Evolutionary conservation across 2,113 vertebrate genomes (phyloP).

Genomic region (Ahaetulla prasina): DNA sequence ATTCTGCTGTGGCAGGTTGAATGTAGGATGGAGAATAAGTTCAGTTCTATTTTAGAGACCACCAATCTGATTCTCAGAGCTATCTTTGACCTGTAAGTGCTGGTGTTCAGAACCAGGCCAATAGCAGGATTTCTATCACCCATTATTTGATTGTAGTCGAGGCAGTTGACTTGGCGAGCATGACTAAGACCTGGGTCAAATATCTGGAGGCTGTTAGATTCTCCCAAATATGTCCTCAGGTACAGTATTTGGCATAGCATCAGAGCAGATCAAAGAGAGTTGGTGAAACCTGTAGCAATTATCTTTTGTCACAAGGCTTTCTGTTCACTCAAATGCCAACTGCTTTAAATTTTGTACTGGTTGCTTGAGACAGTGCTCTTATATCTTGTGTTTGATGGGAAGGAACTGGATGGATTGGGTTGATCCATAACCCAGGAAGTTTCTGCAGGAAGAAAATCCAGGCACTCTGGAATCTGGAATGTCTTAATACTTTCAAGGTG

Average conservation of each 20-base stretch:
- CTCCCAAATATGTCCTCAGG: not conserved
- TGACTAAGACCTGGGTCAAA: not conserved
- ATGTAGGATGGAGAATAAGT: not conserved
- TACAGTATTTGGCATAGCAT: not conserved
- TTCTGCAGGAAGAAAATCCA: not conserved
- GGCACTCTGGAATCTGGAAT: not conserved
- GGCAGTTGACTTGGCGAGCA: not conserved
- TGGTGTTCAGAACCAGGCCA: not conserved
- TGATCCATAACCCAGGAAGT: not conserved
- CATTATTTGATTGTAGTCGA: not conserved
- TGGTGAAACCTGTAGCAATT: not conserved
- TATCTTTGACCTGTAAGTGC: not conserved
- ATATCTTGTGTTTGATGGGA: not conserved
- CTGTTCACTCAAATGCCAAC: not conserved
- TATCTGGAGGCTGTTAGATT: not conserved
- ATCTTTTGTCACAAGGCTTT: not conserved
- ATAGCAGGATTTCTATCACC: not conserved
- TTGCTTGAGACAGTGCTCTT: not conserved
- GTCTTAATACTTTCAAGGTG: not conserved
- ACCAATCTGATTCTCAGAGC: not conserved
- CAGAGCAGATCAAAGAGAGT: not conserved
- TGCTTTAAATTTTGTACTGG: not conserved
- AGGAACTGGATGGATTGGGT: not conserved
- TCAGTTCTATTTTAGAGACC: not conserved
- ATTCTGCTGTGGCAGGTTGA: not conserved